Percentiles rank a stretch among this genome's conserved stretches.
Evolutionary conservation across 2,113 vertebrate genomes (phyloP).

Genomic region (Syngnathus typhle): DNA sequence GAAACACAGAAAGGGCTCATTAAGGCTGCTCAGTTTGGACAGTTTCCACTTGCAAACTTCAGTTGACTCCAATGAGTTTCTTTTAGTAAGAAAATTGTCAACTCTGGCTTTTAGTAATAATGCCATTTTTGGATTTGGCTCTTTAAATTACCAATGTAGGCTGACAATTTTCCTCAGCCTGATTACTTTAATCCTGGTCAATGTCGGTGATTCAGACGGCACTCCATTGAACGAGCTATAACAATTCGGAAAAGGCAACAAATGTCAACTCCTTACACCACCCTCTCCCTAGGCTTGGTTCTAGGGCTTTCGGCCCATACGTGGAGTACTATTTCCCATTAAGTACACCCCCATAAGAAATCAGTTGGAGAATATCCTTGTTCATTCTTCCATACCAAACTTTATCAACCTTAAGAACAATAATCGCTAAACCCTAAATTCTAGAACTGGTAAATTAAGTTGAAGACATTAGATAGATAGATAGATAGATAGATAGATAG

Average conservation of each 20-base stretch:
- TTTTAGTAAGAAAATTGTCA: neutral
- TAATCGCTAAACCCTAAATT: too few relatives aligned
- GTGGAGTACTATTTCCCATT: slow-evolving; percentile 53
- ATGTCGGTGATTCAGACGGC: slow-evolving; percentile 13
- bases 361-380: neutral
- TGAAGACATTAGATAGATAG: too few relatives aligned
- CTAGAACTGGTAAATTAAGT: too few relatives aligned
- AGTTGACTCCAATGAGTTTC: neutral
- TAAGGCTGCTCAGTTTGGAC: neutral
- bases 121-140: neutral
- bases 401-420: too few relatives aligned
- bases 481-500: too few relatives aligned
- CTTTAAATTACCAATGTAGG: neutral
- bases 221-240: slow-evolving; percentile 17
- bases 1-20: neutral
- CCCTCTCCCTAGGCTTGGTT: slow-evolving; percentile 36
- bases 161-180: slow-evolving; percentile 16
- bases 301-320: slow-evolving; percentile 38
- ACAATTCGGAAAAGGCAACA: slow-evolving; percentile 20
- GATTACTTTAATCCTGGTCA: slow-evolving; percentile 31
- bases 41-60: neutral
- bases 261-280: slow-evolving; percentile 16
- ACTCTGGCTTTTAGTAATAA: neutral
- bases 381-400: neutral
- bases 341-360: slow-evolving; percentile 26